phyloP scores from a whole-genome alignment of 2,888 invertebrate species.

The Barypeithes pellucidus region DNA sequence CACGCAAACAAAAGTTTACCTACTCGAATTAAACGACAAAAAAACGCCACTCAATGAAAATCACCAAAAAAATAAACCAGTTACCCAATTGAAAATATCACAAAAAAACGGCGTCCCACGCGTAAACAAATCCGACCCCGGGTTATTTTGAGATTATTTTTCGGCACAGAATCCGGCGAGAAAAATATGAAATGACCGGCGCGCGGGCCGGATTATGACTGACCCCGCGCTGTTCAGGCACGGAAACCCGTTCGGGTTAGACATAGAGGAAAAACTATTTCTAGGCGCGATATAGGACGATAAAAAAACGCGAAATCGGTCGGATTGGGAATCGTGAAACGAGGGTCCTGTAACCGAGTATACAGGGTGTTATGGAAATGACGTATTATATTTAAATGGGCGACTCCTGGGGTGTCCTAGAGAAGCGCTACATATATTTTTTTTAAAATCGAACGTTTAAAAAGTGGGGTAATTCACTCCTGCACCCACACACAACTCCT shows the following conservation, averaged over 20 bases:
- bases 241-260: slow-evolving; percentile 3
- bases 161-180: neutral
- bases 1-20: too few relatives aligned
- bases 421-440: too few relatives aligned
- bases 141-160: slow-evolving; percentile 25
- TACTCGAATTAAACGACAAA: neutral
- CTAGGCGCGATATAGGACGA: slow-evolving; percentile 24
- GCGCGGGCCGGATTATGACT: slow-evolving; percentile 39
- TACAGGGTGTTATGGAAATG: too few relatives aligned
- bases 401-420: too few relatives aligned
- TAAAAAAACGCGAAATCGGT: slow-evolving; percentile 5
- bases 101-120: slow-evolving; percentile 34
- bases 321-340: neutral
- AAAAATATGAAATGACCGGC: slow-evolving; percentile 13
- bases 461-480: too few relatives aligned
- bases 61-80: neutral
- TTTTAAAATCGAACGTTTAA: too few relatives aligned
- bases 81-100: neutral
- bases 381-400: too few relatives aligned
- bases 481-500: too few relatives aligned
- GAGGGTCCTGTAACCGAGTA: neutral
- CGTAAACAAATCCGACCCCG: slow-evolving; percentile 38
- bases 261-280: slow-evolving; percentile 46
- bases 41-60: neutral
- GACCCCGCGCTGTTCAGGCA: slow-evolving; percentile 22